These are phyloP conservation scores for Xenopus petersii DNA, from an alignment of 2,797 vertebrate genomes.

Conservation along the genomic window DNA sequence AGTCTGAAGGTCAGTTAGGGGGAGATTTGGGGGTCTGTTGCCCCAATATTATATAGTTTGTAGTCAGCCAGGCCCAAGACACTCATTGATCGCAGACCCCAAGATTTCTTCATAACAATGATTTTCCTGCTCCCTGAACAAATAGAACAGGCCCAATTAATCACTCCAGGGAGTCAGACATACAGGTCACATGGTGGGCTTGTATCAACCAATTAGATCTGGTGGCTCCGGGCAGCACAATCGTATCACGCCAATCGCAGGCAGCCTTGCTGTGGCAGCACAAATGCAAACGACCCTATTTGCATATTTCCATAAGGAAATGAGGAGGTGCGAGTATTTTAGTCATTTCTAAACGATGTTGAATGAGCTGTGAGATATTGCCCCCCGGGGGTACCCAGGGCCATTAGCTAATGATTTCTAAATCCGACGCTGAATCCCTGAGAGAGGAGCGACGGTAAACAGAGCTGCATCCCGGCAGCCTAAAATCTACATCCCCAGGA, in stretches of 20 bases:
- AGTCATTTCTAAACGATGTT: slow-evolving; percentile 8
- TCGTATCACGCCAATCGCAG: not conserved
- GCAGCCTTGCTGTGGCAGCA: not conserved
- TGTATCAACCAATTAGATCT: not conserved
- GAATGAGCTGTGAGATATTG: slow-evolving; percentile 7
- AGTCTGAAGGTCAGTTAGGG: too few relatives aligned
- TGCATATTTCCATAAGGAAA: not conserved
- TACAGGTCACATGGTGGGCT: not conserved
- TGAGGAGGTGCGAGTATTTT: not conserved
- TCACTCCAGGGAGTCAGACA: too few relatives aligned
- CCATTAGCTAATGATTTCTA: slow-evolving; percentile 14
- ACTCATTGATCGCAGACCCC: too few relatives aligned
- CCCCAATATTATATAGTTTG: too few relatives aligned
- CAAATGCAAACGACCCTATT: not conserved
- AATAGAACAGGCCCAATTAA: too few relatives aligned
- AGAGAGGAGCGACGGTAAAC: slow-evolving; percentile 3
- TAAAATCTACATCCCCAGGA: not conserved
- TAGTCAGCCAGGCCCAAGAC: too few relatives aligned
- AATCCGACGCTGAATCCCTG: not conserved
- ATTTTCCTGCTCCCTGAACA: too few relatives aligned
- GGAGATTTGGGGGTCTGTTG: too few relatives aligned
- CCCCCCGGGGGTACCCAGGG: slow-evolving; percentile 12
- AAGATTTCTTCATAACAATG: too few relatives aligned
- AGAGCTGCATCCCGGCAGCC: not conserved
- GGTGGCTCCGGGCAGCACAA: not conserved